phyloP scores from a whole-genome alignment of 2,888 invertebrate species.

The Spodoptera picta region DNA sequence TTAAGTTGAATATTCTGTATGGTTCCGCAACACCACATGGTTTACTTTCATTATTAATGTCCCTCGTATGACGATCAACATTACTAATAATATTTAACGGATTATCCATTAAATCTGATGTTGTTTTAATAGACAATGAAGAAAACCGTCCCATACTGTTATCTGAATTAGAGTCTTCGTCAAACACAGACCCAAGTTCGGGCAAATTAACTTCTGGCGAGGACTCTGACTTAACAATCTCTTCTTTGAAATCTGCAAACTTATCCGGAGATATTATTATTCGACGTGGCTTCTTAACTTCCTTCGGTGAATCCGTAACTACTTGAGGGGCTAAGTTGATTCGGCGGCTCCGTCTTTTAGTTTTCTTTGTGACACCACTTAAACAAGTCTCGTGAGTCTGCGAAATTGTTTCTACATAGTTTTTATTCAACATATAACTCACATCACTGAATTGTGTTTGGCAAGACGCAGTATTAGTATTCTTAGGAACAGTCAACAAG shows the following conservation, averaged over 20 bases:
- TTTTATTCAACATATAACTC: background rate
- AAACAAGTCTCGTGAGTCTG: constrained; percentile 68
- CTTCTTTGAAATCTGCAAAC: constrained; percentile 30
- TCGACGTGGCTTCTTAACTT: constrained; percentile 49
- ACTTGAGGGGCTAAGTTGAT: constrained; percentile 67
- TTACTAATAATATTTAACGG: constrained; percentile 50
- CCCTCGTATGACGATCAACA: constrained; percentile 43
- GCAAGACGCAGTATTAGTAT: constrained; percentile 23
- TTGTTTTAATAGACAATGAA: constrained; percentile 49
- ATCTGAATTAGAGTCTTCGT: constrained; percentile 73
- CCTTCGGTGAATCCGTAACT: constrained; percentile 58
- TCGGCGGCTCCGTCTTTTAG: constrained; percentile 52
- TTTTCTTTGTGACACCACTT: constrained; percentile 38
- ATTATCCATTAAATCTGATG: constrained; percentile 53
- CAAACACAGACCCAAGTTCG: constrained; percentile 47
- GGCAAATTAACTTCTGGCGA: constrained; percentile 23
- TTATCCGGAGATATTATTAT: constrained; percentile 63
- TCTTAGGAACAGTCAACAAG: constrained; percentile 62
- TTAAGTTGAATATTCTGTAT: constrained; percentile 67
- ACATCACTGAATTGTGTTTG: constrained; percentile 23
- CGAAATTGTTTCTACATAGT: constrained; percentile 3
- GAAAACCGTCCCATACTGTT: constrained; percentile 66
- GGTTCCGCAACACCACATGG: constrained; percentile 41
- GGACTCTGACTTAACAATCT: background rate
- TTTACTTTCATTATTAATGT: constrained; percentile 54